These are phyloP conservation scores for Taenioides sp. DNA, from an alignment of 2,797 vertebrate species.

Conservation along the genomic window DNA sequence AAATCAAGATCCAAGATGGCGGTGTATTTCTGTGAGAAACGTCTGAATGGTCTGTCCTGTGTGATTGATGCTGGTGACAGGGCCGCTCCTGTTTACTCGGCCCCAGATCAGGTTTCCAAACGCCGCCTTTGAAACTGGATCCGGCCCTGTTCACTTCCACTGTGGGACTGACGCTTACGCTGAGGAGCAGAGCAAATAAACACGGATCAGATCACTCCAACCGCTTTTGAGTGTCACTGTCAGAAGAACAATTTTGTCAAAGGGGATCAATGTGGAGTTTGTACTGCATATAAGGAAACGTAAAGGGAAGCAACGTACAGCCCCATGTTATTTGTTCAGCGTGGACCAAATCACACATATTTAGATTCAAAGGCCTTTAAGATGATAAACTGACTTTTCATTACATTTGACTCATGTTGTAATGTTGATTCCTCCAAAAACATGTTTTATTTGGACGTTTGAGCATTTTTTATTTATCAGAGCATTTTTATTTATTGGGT, in stretches of 20 bases:
- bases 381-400: too few species aligned
- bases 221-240: background rate
- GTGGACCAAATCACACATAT: too few species aligned
- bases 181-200: slow-evolving; percentile 47
- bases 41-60: background rate
- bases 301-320: too few species aligned
- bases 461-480: too few species aligned
- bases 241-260: background rate
- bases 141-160: slow-evolving; percentile 33
- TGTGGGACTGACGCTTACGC: slow-evolving; percentile 3
- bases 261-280: too few species aligned
- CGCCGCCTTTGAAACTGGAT: slow-evolving; percentile 77
- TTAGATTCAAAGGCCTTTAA: too few species aligned
- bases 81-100: background rate
- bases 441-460: too few species aligned
- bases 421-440: too few species aligned
- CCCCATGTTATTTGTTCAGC: too few species aligned
- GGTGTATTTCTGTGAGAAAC: background rate
- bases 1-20: background rate
- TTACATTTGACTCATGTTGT: too few species aligned
- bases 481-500: too few species aligned
- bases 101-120: slow-evolving; percentile 76
- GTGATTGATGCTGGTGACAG: background rate
- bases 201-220: background rate
- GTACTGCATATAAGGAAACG: too few species aligned